Percentiles rank a stretch among this genome's conserved stretches.
Evolutionary conservation across 2,113 vertebrate species (phyloP).

Genomic region (Sinocyclocheilus maitianheensis): DNA sequence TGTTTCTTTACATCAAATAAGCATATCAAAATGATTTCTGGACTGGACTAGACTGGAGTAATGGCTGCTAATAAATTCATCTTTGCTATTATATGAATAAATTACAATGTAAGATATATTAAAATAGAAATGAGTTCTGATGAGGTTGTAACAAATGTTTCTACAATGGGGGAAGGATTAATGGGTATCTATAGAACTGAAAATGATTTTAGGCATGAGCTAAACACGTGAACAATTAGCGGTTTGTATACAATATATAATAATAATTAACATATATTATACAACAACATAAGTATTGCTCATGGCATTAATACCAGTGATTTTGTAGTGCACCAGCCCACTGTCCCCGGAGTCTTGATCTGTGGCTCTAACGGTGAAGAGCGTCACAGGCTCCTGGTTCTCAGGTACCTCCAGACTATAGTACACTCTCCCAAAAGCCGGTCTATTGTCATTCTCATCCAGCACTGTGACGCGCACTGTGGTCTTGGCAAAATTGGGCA

Average conservation of each 20-base stretch:
- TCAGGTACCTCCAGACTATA: slow-evolving; percentile 89
- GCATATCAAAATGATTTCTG: background rate
- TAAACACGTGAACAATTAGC: background rate
- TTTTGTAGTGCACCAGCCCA: slow-evolving; percentile 82
- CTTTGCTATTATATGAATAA: too few relatives aligned
- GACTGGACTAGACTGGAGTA: background rate
- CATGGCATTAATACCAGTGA: slow-evolving; percentile 77
- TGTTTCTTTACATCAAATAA: background rate
- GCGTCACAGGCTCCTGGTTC: slow-evolving; percentile 81
- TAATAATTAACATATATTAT: background rate
- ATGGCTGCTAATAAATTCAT: background rate
- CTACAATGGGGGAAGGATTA: background rate
- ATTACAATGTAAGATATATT: background rate
- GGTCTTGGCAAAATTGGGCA: slow-evolving; percentile 85
- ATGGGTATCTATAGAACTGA: background rate
- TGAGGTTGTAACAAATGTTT: background rate
- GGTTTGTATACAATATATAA: background rate
- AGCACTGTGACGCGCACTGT: slow-evolving; percentile 80
- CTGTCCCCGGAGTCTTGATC: slow-evolving; percentile 86
- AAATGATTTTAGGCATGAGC: slow-evolving; percentile 7
- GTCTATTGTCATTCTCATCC: slow-evolving; percentile 91
- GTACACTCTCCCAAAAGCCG: slow-evolving; percentile 79
- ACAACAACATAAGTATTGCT: background rate
- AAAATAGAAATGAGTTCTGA: background rate
- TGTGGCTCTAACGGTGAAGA: slow-evolving; percentile 84